Evolutionary conservation across 2,113 vertebrate species (phyloP).

Genomic region (Cricetomys ansorgei): DNA sequence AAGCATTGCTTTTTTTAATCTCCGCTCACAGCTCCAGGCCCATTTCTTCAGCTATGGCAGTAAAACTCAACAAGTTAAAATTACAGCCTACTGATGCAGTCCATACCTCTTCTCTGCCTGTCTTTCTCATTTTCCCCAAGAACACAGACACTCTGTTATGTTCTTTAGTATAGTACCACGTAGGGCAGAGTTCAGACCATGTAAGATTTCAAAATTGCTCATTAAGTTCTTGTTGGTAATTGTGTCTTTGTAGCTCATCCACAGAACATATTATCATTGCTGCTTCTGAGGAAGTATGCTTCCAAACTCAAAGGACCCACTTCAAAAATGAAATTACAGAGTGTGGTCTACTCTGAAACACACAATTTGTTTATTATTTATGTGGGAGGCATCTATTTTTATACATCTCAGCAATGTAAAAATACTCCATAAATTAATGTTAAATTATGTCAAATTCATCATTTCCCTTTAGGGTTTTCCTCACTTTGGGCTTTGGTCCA

Average conservation of each 20-base stretch:
- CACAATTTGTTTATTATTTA: conserved; percentile 14
- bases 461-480: background rate
- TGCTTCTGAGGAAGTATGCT: background rate
- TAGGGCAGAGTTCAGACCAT: background rate
- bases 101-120: background rate
- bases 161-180: background rate
- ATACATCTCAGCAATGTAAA: background rate
- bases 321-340: conserved; percentile 28
- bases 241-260: background rate
- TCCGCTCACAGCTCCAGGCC: background rate
- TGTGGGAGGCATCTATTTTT: background rate
- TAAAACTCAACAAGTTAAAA: background rate
- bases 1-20: background rate
- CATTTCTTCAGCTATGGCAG: background rate
- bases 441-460: conserved; percentile 22
- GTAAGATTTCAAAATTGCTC: background rate
- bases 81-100: background rate
- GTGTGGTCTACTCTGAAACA: background rate
- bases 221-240: background rate
- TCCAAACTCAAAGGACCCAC: background rate
- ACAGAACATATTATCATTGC: background rate
- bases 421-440: conserved; percentile 21
- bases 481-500: background rate
- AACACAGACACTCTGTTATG: background rate
- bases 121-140: background rate